Evolutionary conservation across 2,888 invertebrate species (phyloP), one percentile per base, ranked within the genome.

Genomic region (Pyralis farinalis): DNA sequence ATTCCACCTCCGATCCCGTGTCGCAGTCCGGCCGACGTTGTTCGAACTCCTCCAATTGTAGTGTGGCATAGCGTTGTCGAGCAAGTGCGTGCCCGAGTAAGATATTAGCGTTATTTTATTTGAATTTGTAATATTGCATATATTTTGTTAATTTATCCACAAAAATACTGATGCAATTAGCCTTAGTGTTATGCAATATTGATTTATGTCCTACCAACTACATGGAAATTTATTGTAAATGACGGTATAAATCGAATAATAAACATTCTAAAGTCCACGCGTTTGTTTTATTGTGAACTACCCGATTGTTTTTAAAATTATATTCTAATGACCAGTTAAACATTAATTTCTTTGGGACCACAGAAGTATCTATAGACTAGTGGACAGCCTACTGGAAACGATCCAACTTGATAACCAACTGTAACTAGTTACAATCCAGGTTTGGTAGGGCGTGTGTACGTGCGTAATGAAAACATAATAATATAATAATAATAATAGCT

Each of bases 231-330:
- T 87, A 87, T 86, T 88, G 87, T 87, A 88, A 88, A 88, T 88
- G 88, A 88, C 87, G 86, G 87, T 88, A 87, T 88, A 88, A 88
- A 87, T 88, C 88, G 86, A 87, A 88, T 87, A 87, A 87, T 87
- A 87, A 88, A 86, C 85, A 80, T 87, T 85, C 84, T 85, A 86
- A 88, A 88, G 85, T 85, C 85, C 87, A 82, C 28, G 58, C 36
- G 55, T 55, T 75, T 53, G 72, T 84, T 86, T 87, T 60, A 76
- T 73, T 81, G 8, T n/a, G n/a, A n/a, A n/a, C n/a, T n/a, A n/a
- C n/a, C n/a, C n/a, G n/a, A n/a, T n/a, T n/a, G n/a, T n/a, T n/a
- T n/a, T n/a, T n/a, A n/a, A n/a, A n/a, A n/a, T n/a, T n/a, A n/a
- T n/a, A n/a, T n/a, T n/a, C n/a, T n/a, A n/a, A n/a, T n/a, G n/a